A percentile compares a stretch with the other conserved stretches of the same genome.
phyloP scores from a whole-genome alignment of 2,113 vertebrate genomes.

The Ursus arctos region DNA sequence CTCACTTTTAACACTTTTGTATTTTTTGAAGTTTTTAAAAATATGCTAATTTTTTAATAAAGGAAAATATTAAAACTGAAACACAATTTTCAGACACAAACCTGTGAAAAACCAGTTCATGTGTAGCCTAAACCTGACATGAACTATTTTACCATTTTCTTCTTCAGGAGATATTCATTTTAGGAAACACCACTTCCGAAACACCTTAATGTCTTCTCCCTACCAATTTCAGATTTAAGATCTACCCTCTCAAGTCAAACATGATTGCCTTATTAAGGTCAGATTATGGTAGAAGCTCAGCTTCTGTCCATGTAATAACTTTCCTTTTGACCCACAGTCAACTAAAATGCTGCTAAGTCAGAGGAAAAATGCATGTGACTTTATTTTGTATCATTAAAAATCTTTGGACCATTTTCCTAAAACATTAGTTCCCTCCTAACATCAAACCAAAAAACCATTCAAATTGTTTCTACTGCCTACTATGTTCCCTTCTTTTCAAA shows the following conservation, averaged over 20 bases:
- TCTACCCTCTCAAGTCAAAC: slow-evolving; percentile 28
- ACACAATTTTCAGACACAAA: slow-evolving; percentile 13
- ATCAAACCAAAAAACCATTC: not conserved
- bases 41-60: slow-evolving; percentile 27
- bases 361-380: not conserved
- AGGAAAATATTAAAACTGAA: slow-evolving; percentile 43
- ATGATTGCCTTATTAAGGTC: slow-evolving; percentile 19
- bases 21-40: slow-evolving; percentile 9
- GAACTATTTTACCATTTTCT: slow-evolving; percentile 47
- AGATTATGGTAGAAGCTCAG: not conserved
- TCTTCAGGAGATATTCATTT: slow-evolving; percentile 27
- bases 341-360: slow-evolving; percentile 50
- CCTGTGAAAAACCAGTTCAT: slow-evolving; percentile 12
- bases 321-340: not conserved
- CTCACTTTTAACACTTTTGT: slow-evolving; percentile 33
- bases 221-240: slow-evolving; percentile 51
- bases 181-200: slow-evolving; percentile 1
- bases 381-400: slow-evolving; percentile 43
- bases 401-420: not conserved
- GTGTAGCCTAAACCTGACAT: not conserved
- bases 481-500: slow-evolving; percentile 5
- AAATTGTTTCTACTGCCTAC: slow-evolving; percentile 33
- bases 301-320: not conserved
- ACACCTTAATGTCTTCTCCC: not conserved
- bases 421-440: not conserved